A percentile compares a stretch with the other conserved stretches of the same genome.
Conservation (phyloP, 2,113 vertebrate genomes). For the Lipophrys pholis region DNA sequence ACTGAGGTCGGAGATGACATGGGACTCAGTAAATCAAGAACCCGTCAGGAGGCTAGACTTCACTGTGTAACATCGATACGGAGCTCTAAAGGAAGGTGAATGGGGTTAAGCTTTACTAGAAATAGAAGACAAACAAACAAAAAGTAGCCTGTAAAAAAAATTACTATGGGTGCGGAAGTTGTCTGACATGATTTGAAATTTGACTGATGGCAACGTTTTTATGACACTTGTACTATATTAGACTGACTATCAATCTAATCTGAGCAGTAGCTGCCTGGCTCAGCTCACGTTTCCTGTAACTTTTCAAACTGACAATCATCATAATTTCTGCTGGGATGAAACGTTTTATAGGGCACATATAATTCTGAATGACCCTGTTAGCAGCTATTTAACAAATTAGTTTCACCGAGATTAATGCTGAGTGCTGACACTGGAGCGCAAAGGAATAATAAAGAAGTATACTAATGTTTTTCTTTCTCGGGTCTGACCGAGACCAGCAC, state of each 20-base stretch:
- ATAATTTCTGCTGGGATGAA: conserved; percentile 65
- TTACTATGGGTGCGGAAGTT: conserved; percentile 11
- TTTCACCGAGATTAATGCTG: conserved; percentile 46
- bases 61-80: not conserved
- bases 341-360: conserved; percentile 54
- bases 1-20: conserved; percentile 39
- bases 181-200: conserved; percentile 10
- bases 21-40: conserved; percentile 29
- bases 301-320: conserved; percentile 59
- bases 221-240: conserved; percentile 55
- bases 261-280: conserved; percentile 33
- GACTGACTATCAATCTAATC: conserved; percentile 50
- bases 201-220: conserved; percentile 59
- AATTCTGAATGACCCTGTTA: conserved; percentile 48
- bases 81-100: not conserved
- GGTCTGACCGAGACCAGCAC: conserved; percentile 9
- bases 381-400: conserved; percentile 60
- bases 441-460: conserved; percentile 30
- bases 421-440: conserved; percentile 14
- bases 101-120: not conserved
- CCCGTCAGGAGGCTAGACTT: conserved; percentile 27
- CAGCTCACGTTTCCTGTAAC: conserved; percentile 64
- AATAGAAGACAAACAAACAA: conserved; percentile 4
- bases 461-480: conserved; percentile 23
- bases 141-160: not conserved